phyloP scores from a whole-genome alignment of 2,113 vertebrate species.

The Oncorhynchus clarkii region DNA sequence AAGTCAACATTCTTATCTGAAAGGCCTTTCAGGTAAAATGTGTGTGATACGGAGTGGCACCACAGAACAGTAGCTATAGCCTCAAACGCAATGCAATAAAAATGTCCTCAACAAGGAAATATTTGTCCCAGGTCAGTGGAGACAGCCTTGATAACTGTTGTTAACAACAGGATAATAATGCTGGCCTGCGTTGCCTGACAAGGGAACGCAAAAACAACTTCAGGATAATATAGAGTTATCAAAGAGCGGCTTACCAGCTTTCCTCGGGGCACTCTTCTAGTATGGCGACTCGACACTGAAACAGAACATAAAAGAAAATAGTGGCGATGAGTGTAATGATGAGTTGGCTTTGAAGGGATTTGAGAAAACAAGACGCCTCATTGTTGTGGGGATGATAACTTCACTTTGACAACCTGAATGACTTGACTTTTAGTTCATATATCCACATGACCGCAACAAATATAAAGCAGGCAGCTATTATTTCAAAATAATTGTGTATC shows the following conservation, averaged over 20 bases:
- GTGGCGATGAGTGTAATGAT: not conserved
- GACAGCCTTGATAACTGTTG: not conserved
- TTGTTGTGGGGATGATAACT: too few species aligned
- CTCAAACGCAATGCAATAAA: not conserved
- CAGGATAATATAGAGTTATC: slow-evolving; percentile 2
- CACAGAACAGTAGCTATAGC: not conserved
- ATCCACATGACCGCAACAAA: too few species aligned
- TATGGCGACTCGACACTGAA: slow-evolving; percentile 42
- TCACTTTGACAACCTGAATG: too few species aligned
- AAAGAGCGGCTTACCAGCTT: slow-evolving; percentile 31
- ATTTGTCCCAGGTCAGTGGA: not conserved
- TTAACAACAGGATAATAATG: not conserved
- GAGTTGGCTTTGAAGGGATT: not conserved
- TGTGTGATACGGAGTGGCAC: not conserved
- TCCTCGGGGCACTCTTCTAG: slow-evolving; percentile 14
- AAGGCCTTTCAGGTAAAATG: not conserved
- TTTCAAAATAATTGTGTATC: too few species aligned
- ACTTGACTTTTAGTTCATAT: too few species aligned
- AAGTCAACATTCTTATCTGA: not conserved
- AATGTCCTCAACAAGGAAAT: not conserved
- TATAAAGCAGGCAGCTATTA: too few species aligned
- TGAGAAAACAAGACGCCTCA: too few species aligned
- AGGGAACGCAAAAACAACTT: not conserved
- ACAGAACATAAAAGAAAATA: not conserved
- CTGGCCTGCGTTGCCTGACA: not conserved